These are phyloP conservation scores for Chaetophractus vellerosus DNA, from an alignment of 2,797 vertebrate species.

Conservation along the genomic window DNA sequence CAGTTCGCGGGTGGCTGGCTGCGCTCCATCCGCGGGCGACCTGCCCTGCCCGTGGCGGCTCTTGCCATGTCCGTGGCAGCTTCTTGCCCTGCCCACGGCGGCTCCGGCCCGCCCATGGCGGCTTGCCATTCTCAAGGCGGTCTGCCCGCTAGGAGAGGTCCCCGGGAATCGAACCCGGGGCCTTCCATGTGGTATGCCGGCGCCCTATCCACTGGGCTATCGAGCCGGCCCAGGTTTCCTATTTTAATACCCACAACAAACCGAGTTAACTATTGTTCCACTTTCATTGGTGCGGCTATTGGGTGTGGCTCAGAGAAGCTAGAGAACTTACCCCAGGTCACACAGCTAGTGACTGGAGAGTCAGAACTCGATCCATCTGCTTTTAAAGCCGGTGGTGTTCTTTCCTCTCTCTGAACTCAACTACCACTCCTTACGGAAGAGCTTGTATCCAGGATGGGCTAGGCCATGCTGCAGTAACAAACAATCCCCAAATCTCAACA, in stretches of 20 bases:
- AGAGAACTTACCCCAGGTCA: not conserved
- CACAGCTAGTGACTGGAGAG: not conserved
- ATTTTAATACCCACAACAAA: not conserved
- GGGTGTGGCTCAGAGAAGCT: not conserved
- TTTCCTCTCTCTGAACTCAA: not conserved
- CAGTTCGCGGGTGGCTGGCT: not conserved
- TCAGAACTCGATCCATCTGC: not conserved
- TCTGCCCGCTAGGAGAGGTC: no score
- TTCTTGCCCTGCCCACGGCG: no score
- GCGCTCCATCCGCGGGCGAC: no score
- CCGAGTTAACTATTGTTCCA: not conserved
- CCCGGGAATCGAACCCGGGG: no score
- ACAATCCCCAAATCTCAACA: not conserved
- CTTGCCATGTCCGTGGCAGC: no score
- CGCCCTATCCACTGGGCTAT: no score
- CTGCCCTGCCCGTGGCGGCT: no score
- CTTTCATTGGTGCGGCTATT: not conserved
- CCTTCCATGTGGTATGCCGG: no score
- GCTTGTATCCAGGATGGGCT: not conserved
- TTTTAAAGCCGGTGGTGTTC: not conserved
- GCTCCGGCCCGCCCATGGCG: no score
- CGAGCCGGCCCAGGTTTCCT: no score
- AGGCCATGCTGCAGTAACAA: not conserved
- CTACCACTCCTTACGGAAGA: not conserved
- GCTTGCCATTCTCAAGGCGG: no score